A percentile compares a stretch with the other conserved stretches of the same genome.
These are phyloP conservation scores for Siniperca undulata DNA, from an alignment of 2,797 vertebrate genomes.

Conservation along the genomic window DNA sequence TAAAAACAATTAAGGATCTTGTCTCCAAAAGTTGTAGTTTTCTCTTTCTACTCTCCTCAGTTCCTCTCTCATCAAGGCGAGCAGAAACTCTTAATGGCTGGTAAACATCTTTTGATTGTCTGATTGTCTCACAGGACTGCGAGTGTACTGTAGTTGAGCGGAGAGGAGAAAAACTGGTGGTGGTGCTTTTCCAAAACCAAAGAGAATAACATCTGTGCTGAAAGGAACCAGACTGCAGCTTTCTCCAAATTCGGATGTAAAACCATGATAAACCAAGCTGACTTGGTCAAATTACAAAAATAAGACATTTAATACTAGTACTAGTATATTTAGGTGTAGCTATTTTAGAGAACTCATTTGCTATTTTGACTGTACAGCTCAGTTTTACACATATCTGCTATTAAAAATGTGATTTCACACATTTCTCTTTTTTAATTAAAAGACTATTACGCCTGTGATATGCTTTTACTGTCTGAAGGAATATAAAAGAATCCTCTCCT, in stretches of 20 bases:
- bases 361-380: not conserved
- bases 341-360: not conserved
- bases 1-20: conserved; percentile 63
- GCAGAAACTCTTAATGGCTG: conserved; percentile 50
- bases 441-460: conserved; percentile 2
- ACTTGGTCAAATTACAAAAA: not conserved
- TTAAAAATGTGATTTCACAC: conserved; percentile 13
- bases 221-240: conserved; percentile 45
- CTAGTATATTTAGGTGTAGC: not conserved
- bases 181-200: conserved; percentile 59
- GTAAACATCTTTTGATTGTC: conserved; percentile 73
- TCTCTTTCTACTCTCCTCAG: conserved; percentile 35
- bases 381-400: conserved; percentile 9
- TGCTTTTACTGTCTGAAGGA: conserved; percentile 13
- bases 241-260: conserved; percentile 59
- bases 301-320: no score
- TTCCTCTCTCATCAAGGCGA: conserved; percentile 31
- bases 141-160: conserved; percentile 23
- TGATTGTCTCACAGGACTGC: conserved; percentile 63
- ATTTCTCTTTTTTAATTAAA: conserved; percentile 32
- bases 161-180: conserved; percentile 51
- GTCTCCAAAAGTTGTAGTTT: conserved; percentile 51
- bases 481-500: not conserved
- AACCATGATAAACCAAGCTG: not conserved
- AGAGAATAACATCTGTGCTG: conserved; percentile 66